Conservation (phyloP, 2,888 invertebrate species). For the Luperina nickerlii region DNA sequence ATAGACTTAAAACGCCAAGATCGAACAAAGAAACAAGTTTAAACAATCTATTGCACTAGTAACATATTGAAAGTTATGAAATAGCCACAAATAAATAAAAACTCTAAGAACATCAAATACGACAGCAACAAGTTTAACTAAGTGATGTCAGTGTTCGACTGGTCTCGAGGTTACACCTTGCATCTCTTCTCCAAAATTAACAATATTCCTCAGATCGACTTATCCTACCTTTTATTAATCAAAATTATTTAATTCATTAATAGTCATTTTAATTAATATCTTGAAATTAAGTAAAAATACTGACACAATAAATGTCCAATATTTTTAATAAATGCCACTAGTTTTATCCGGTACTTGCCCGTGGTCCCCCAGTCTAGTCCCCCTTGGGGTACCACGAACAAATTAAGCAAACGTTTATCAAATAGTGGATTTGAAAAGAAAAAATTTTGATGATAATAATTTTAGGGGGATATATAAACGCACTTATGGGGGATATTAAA, state of each 20-base stretch:
- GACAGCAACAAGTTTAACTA: slow-evolving; percentile 48
- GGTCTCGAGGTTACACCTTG: slow-evolving; percentile 13
- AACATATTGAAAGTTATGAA: slow-evolving; percentile 58
- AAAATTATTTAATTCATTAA: background rate
- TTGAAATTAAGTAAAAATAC: slow-evolving; percentile 27
- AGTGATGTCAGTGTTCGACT: slow-evolving; percentile 53
- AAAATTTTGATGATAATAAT: no score
- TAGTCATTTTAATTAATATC: background rate
- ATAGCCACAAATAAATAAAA: slow-evolving; percentile 67
- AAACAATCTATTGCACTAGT: slow-evolving; percentile 67
- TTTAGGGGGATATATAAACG: no score
- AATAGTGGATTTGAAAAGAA: no score
- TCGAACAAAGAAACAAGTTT: slow-evolving; percentile 57
- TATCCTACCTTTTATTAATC: background rate
- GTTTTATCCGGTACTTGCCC: background rate
- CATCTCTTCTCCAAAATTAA: slow-evolving; percentile 31
- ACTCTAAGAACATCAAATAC: slow-evolving; percentile 59
- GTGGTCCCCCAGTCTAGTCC: no score
- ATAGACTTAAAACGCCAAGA: slow-evolving; percentile 55
- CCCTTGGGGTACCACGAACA: no score
- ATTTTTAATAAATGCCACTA: slow-evolving; percentile 40
- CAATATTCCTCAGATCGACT: slow-evolving; percentile 46
- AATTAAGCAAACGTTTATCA: no score
- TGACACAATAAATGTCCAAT: slow-evolving; percentile 1
- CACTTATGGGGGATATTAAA: no score